These are phyloP conservation scores for Rhynchomys soricoides DNA, from an alignment of 2,113 vertebrate species.

Conservation along the genomic window DNA sequence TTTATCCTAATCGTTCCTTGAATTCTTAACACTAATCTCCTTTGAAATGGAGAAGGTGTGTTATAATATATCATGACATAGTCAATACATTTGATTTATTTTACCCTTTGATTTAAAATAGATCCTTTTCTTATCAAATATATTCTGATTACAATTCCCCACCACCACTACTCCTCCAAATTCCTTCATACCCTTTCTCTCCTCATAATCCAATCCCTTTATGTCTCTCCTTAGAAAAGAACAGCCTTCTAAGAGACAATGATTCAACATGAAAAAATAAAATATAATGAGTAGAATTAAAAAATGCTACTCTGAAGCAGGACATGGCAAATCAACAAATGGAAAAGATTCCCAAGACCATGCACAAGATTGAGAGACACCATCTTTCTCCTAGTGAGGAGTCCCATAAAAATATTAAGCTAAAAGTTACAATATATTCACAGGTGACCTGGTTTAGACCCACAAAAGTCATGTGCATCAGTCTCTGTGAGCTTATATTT, in stretches of 20 bases:
- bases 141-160: background rate
- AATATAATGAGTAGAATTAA: background rate
- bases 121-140: background rate
- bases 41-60: background rate
- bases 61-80: background rate
- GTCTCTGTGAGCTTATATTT: background rate
- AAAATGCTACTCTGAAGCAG: background rate
- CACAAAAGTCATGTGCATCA: background rate
- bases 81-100: background rate
- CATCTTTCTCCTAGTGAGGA: background rate
- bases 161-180: background rate
- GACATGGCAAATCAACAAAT: background rate
- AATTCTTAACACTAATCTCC: background rate
- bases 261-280: background rate
- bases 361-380: background rate
- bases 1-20: background rate
- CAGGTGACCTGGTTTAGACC: background rate
- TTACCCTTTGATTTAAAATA: background rate
- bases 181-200: background rate
- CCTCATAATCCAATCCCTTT: background rate
- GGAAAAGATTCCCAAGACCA: background rate
- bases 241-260: background rate
- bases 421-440: background rate
- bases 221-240: background rate
- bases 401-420: background rate